Percentiles rank a stretch among this genome's conserved stretches.
phyloP scores from a whole-genome alignment of 2,113 vertebrate species.

The Oreochromis niloticus region DNA sequence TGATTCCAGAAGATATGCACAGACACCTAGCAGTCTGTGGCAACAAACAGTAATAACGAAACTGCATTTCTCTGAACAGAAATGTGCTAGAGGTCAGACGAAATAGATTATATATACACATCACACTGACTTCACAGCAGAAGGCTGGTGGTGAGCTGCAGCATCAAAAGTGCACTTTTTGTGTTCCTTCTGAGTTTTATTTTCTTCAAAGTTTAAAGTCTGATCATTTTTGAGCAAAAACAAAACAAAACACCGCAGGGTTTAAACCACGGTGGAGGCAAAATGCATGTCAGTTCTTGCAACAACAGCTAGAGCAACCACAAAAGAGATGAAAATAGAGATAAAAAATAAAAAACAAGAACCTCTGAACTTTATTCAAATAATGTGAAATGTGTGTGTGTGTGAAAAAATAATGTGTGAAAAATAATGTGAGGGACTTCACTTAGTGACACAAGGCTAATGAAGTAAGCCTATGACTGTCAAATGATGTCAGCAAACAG shows the following conservation, averaged over 20 bases:
- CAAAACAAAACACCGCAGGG: not conserved
- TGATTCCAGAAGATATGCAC: not conserved
- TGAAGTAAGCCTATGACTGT: not conserved
- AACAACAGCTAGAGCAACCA: not conserved
- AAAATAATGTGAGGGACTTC: not conserved
- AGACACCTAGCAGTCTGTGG: not conserved
- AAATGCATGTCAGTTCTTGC: not conserved
- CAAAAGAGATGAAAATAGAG: not conserved
- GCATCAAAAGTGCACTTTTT: not conserved
- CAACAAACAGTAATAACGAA: not conserved
- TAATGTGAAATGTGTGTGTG: no score
- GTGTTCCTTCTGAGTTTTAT: not conserved
- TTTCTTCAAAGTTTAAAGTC: not conserved
- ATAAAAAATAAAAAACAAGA: not conserved
- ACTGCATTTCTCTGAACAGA: not conserved
- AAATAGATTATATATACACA: not conserved
- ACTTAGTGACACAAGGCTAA: not conserved
- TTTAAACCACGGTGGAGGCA: not conserved
- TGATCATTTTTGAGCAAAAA: not conserved
- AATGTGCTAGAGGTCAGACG: not conserved
- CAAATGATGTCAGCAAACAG: not conserved
- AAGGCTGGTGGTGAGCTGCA: not conserved
- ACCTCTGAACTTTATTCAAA: not conserved
- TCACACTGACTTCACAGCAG: not conserved
- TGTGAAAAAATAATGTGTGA: no score